phyloP scores from a whole-genome alignment of 2,113 vertebrate genomes.

The Carlito syrichta region DNA sequence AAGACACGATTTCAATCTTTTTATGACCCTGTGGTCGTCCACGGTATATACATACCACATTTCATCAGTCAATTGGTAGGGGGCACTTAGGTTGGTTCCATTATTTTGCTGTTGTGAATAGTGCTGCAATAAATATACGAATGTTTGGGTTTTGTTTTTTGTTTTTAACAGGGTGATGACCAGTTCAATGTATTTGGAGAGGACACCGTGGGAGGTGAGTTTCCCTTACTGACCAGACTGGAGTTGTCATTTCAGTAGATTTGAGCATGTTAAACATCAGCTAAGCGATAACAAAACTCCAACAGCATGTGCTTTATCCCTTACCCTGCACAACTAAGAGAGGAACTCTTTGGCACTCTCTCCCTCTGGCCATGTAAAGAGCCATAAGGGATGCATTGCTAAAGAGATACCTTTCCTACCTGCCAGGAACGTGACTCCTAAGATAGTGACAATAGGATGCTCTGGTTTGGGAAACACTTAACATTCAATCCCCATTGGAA shows the following conservation, averaged over 20 bases:
- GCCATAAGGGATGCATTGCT: neutral
- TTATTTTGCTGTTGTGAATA: no score
- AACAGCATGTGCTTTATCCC: neutral
- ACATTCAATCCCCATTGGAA: neutral
- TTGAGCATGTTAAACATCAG: neutral
- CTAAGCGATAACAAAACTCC: neutral
- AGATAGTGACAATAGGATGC: neutral
- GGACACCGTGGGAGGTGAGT: constrained; percentile 87
- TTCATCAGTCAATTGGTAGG: no score
- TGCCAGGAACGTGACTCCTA: neutral
- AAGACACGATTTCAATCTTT: no score
- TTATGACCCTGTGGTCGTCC: no score
- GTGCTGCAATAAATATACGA: no score
- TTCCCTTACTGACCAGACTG: neutral
- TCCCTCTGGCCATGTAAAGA: neutral
- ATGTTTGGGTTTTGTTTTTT: no score
- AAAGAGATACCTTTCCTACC: neutral
- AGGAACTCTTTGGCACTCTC: neutral
- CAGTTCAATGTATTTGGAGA: constrained; percentile 83
- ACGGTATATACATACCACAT: no score
- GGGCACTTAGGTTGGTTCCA: no score
- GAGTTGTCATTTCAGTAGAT: neutral
- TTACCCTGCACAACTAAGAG: neutral
- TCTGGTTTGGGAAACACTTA: neutral
- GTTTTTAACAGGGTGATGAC: constrained; percentile 86